Conservation (phyloP, 2,888 invertebrate species). For the Limnephilus auricula region DNA sequence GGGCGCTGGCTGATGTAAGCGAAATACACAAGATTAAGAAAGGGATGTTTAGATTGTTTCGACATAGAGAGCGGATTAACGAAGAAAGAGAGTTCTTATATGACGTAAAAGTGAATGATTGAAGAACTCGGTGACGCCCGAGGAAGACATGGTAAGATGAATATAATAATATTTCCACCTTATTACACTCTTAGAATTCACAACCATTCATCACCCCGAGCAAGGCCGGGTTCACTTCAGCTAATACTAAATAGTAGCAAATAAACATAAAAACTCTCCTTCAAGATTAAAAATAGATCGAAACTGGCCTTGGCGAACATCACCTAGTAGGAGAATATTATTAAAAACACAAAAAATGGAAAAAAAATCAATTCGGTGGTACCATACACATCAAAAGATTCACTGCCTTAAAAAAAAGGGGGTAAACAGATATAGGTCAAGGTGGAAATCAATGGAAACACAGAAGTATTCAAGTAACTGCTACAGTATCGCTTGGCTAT, state of each 20-base stretch:
- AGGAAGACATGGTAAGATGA: too few relatives aligned
- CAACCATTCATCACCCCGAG: too few relatives aligned
- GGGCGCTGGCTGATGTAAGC: too few relatives aligned
- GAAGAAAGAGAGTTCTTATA: too few relatives aligned
- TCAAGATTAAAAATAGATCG: conserved; percentile 2
- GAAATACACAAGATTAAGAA: too few relatives aligned
- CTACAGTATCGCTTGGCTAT: background rate
- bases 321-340: background rate
- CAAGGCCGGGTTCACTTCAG: background rate
- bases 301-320: background rate
- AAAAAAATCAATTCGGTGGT: background rate
- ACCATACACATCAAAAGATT: background rate
- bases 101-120: too few relatives aligned
- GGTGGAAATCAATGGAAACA: background rate
- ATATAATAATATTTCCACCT: too few relatives aligned
- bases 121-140: too few relatives aligned
- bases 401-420: background rate
- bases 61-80: too few relatives aligned
- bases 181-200: too few relatives aligned
- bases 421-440: background rate
- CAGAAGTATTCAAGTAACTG: background rate
- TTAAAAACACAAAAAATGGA: background rate
- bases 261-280: background rate
- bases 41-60: too few relatives aligned
- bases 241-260: background rate